Conservation (phyloP, 1,140 invertebrate species). For the Rhyacophila brunnea region DNA sequence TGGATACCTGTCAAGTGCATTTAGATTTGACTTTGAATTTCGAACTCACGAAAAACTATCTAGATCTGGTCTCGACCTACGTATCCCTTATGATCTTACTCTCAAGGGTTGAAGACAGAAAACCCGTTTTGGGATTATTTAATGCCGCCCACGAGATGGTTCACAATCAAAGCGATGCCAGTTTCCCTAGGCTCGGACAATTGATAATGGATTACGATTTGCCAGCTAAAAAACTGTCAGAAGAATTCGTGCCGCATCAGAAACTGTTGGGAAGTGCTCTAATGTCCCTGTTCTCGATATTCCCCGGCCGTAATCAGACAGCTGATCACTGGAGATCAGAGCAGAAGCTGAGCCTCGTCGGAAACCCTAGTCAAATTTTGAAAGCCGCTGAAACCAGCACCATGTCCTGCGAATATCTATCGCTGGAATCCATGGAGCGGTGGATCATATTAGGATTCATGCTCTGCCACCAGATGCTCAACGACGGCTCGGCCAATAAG, state of each 20-base stretch:
- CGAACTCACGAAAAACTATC: slow-evolving; percentile 93
- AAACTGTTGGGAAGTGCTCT: slow-evolving; percentile 84
- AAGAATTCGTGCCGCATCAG: slow-evolving; percentile 95
- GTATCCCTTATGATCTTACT: slow-evolving; percentile 94
- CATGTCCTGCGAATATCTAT: slow-evolving; percentile 96
- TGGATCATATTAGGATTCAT: slow-evolving; percentile 97
- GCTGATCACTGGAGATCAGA: slow-evolving; percentile 93
- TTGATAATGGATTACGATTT: slow-evolving; percentile 98
- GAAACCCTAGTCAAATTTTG: slow-evolving; percentile 86
- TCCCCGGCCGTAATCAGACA: slow-evolving; percentile 84
- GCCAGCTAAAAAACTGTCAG: slow-evolving; percentile 92
- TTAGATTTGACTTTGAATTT: slow-evolving; percentile 95
- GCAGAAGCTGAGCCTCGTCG: slow-evolving; percentile 91
- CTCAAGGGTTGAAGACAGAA: slow-evolving; percentile 95
- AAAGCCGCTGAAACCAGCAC: slow-evolving; percentile 94
- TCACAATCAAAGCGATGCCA: slow-evolving; percentile 85
- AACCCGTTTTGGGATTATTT: slow-evolving; percentile 94
- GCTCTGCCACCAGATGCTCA: slow-evolving; percentile 82
- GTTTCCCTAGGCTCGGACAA: slow-evolving; percentile 92
- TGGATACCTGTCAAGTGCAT: slow-evolving; percentile 94
- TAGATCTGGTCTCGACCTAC: slow-evolving; percentile 93
- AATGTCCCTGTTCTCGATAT: slow-evolving; percentile 84
- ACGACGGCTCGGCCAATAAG: slow-evolving; percentile 78
- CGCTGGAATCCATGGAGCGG: slow-evolving; percentile 90
- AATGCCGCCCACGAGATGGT: slow-evolving; percentile 97